Conservation (phyloP, 2,797 vertebrate species). For the Paguma larvata region DNA sequence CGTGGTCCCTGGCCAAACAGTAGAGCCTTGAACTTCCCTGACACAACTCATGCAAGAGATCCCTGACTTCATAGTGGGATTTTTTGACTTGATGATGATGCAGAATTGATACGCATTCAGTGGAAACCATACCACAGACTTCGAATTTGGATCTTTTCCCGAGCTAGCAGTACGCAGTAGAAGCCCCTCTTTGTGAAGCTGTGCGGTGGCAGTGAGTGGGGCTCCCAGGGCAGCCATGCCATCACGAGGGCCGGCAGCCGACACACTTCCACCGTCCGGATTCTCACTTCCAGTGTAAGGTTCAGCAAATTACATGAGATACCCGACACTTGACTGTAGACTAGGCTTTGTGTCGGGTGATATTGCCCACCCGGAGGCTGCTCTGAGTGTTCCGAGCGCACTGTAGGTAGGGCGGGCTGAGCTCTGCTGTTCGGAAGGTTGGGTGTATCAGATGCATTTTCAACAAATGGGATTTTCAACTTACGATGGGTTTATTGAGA, state of each 20-base stretch:
- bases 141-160: neutral
- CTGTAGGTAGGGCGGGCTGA: neutral
- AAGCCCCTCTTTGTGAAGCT: neutral
- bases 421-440: neutral
- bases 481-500: neutral
- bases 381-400: neutral
- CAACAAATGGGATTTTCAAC: neutral
- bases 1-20: neutral
- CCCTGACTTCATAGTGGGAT: neutral
- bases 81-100: neutral
- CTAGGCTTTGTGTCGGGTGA: neutral
- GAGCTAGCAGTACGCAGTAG: rapidly evolving
- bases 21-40: neutral
- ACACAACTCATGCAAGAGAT: neutral
- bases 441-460: neutral
- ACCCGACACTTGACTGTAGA: neutral
- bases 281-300: neutral
- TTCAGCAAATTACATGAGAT: neutral
- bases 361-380: neutral
- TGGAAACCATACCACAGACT: neutral
- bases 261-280: neutral
- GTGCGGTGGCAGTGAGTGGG: neutral
- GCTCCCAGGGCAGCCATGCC: neutral
- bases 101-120: neutral
- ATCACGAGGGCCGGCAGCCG: neutral